Base-by-base conservation (phyloP, 2,797 vertebrate genomes). In the Tapera naevia region DNA sequence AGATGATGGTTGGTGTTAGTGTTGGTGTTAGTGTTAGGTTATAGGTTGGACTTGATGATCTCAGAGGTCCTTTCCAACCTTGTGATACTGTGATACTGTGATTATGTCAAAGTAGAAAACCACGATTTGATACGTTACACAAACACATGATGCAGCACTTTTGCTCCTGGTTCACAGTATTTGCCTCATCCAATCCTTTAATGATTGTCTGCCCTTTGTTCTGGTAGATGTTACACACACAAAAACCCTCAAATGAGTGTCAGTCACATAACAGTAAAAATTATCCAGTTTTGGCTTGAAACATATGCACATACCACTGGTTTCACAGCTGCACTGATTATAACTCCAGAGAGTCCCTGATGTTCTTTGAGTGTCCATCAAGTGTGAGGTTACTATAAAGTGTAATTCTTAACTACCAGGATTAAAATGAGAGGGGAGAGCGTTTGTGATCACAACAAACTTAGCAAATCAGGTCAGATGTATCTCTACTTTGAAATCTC, bases 101-200 rank as follows among this genome's bases (percentile, higher is more conserved):
- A n/a, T n/a, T n/a, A 11, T 4, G 12, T 17, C 2, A 0, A 62
- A 37, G 33, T 0, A 76, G 17, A 4, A 66, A 56, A 54, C 25
- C 19, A 2, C 4, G 17, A 21, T 41, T 37, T 0, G 0, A 3
- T 30, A 46, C 0, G 0, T 25, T 43, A 43, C 43, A 73, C 53
- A 86, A 88, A 74, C 3, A 43, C 3, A 50, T 5, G 3, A 35
- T 0, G 1, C 5, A 67, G 69, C 14, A 45, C 35, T 64, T 87
- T 4, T 71, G 9, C 27, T 75, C 54, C 66, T 53, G 35, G 9
- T 12, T 60, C 65, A 66, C 13, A 28, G 17, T 8, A 56, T 15
- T 33, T 30, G 27, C 18, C n/a, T 84, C 17, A 35, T 27, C 13
- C 46, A 54, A 4, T 5, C 39, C 14, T 58, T 88, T 56, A 65